Evolutionary conservation across 2,113 vertebrate species (phyloP).

Genomic region (Daubentonia madagascariensis): DNA sequence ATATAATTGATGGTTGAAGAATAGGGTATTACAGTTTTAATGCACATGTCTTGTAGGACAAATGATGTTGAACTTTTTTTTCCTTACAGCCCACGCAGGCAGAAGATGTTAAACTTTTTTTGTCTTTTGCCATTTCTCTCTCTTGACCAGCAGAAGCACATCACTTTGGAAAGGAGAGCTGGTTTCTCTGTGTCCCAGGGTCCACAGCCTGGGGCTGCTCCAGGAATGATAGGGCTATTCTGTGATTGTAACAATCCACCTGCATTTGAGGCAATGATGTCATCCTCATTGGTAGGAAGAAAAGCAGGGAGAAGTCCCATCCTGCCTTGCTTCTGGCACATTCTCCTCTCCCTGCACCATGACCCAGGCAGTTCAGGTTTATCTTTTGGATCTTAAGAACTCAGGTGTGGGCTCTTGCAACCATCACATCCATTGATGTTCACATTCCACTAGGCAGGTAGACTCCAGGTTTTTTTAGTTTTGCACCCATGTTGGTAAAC

Average conservation of each 20-base stretch:
- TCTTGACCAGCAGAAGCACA: background rate
- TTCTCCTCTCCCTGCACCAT: background rate
- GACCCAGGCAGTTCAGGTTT: background rate
- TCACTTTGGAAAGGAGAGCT: background rate
- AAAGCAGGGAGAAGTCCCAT: background rate
- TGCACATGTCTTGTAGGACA: background rate
- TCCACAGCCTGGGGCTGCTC: background rate
- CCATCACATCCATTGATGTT: too few species aligned
- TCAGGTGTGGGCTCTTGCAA: background rate
- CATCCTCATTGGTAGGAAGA: background rate
- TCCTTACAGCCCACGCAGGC: too few species aligned
- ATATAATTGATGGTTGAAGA: too few species aligned
- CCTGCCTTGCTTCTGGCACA: background rate
- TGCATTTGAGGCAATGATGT: background rate
- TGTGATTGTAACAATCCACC: background rate
- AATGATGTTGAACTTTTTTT: background rate
- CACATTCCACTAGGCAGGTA: background rate
- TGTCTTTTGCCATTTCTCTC: background rate
- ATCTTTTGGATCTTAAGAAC: background rate
- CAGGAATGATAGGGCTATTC: background rate
- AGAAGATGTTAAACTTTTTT: background rate
- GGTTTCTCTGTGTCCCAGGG: background rate
- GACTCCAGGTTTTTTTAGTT: background rate
- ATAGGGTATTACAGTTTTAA: background rate
- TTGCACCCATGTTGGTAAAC: background rate